Base-by-base conservation (phyloP, 2,797 vertebrate species). In the Xiphorhynchus erythropygius region DNA sequence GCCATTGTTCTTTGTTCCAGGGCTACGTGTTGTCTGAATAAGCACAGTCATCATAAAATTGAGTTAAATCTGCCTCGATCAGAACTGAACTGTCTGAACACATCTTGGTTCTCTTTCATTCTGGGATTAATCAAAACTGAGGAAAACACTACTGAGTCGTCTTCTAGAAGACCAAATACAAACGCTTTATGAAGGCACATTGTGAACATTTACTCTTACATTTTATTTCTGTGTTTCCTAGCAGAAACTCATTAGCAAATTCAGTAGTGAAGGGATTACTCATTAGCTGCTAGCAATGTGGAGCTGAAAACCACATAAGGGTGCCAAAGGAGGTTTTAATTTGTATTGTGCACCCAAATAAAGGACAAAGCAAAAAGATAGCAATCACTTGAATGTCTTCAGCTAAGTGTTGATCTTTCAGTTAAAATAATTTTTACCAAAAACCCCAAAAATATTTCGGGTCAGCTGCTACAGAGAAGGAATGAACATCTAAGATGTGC, bases 1-100 rank as follows among this genome's bases (percentile, higher is more conserved):
- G 24, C 87, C 65, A 64, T 80, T 85, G 73, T 47, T n/a, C 63
- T 96, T 93, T 90, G 74, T 95, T 94, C 84, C 55, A 56, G 44
- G 71, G 71, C 57, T 84, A 84, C 90, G 28, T 71, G 64, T 87
- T 95, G 60, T 46, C n/a, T 64, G 63, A 79, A 90, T 35, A 78
- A 89, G 27, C 16, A 1, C 30, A 37, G 69, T 64, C 79, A 71
- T 84, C 9, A 5, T 64, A 57, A 60, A 63, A 57, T 30, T 57
- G 55, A 57, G 56, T 79, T 60, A 63, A 64, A 82, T 60, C 42
- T 57, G 50, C 65, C 47, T 71, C 28, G 4, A 1, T 47, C 73
- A 92, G 25, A 69, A 75, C 11, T 3, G 30, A 68, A 59, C 30
- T 52, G 60, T 83, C 84, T 81, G 59, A 86, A 82, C 42, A 30